Evolutionary conservation across 2,888 invertebrate genomes (phyloP), one percentile per base, ranked within the genome.

Genomic region (Lochmaea capreae): DNA sequence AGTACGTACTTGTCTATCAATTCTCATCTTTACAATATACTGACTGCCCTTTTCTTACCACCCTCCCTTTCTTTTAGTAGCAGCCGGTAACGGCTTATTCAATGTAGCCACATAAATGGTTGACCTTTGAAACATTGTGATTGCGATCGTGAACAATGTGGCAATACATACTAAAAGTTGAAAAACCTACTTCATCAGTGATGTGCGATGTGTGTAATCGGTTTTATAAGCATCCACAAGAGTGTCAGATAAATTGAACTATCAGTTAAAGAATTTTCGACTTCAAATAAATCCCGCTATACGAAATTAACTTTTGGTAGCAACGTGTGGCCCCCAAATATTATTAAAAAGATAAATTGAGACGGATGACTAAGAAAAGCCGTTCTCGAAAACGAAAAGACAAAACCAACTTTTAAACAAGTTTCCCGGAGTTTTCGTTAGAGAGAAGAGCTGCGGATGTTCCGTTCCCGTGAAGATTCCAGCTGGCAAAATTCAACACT

Each of bases 331-430:
- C 68, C 71, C 62, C 67, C 26, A 39, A 68, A 73, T 65, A 67
- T 76, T 71, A 65, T 73, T 73, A 73, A 73, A 76, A 73, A 73
- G 73, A 73, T 73, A 76, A 68, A 76, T 76, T 76, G 65, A 72
- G 70, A 76, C 62, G 67, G 68, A 76, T 67, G 76, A 58, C 67
- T 58, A 22, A 52, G 72, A 65, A 67, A 65, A 52, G 74, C 58
- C 57, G 71, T 59, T 61, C 61, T 18, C 46, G 42, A 16, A 42
- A 33, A 46, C 54, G 63, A 57, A 58, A 71, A 72, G 65, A 61
- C 68, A 69, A 72, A 71, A 72, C 61, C 75, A 42, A 71, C 72
- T 65, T 75, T 72, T 22, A 58, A 69, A 68, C 68, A 72, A 72
- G 71, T 69, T 63, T 63, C 16, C 42, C 42, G 43, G 62, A 63